phyloP scores from a whole-genome alignment of 1,140 invertebrate species.

The Eriocheir sinensis region DNA sequence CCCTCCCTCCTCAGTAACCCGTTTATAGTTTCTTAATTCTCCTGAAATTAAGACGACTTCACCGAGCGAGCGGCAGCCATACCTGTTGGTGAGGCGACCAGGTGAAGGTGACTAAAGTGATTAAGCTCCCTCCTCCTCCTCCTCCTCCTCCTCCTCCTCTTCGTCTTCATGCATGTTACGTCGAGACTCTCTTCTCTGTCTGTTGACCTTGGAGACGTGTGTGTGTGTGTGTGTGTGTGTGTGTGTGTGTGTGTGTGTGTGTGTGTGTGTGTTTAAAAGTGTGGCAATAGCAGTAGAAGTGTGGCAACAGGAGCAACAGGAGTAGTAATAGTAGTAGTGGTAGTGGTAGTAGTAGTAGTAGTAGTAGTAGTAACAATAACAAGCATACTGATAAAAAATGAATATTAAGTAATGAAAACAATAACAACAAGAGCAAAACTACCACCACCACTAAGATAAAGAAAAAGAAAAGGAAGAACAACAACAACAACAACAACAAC shows the following conservation, averaged over 20 bases:
- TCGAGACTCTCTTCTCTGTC: too few relatives aligned
- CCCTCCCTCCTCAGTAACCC: background rate
- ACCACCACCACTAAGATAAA: too few relatives aligned
- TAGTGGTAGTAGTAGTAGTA: background rate
- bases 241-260: constrained; percentile 38
- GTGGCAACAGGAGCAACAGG: too few relatives aligned
- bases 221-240: constrained; percentile 36
- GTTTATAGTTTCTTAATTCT: constrained; percentile 17
- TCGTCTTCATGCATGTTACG: background rate
- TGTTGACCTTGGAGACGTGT: background rate
- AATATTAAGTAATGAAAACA: too few relatives aligned
- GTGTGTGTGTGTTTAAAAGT: background rate
- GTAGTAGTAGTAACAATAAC: background rate
- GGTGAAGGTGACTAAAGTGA: background rate
- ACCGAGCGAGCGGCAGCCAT: too few relatives aligned
- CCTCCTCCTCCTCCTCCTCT: too few relatives aligned
- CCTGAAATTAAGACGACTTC: background rate
- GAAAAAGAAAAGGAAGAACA: too few relatives aligned
- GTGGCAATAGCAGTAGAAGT: background rate
- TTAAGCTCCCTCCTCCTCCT: background rate
- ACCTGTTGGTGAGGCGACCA: too few relatives aligned
- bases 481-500: too few relatives aligned
- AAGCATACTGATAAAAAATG: too few relatives aligned
- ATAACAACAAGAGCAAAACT: too few relatives aligned
- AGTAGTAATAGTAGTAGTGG: background rate